Evolutionary conservation across 2,113 vertebrate genomes (phyloP).

Genomic region (Turdus rufiventris): DNA sequence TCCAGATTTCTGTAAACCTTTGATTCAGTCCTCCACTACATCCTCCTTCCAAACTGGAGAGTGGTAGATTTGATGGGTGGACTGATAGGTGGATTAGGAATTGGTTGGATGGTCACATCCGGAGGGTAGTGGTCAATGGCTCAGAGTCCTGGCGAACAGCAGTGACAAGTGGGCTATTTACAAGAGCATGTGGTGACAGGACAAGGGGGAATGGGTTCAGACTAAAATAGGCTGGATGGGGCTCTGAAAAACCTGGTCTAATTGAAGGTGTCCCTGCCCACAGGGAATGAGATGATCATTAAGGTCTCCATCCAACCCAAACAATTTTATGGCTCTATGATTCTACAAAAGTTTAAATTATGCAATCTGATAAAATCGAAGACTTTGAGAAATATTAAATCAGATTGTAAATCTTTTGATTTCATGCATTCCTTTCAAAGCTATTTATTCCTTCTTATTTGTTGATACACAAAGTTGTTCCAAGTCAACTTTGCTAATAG

Average conservation of each 20-base stretch:
- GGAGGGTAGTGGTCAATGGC: not conserved
- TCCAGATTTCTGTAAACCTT: not conserved
- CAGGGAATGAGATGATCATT: not conserved
- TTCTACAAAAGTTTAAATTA: not conserved
- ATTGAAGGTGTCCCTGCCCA: not conserved
- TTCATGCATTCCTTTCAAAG: not conserved
- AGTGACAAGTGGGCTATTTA: not conserved
- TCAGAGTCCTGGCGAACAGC: not conserved
- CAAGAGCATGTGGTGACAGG: not conserved
- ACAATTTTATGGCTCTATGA: not conserved
- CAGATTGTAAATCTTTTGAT: accelerated
- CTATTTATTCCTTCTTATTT: not conserved
- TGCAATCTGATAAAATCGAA: not conserved
- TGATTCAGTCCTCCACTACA: not conserved
- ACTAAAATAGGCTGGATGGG: not conserved
- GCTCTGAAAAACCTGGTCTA: not conserved
- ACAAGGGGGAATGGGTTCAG: not conserved
- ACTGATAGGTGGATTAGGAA: not conserved
- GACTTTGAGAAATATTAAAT: not conserved
- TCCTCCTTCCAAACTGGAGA: not conserved
- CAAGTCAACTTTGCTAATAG: not conserved
- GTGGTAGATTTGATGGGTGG: not conserved
- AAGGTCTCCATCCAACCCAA: not conserved
- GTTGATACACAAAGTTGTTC: not conserved
- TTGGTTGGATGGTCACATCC: not conserved